Evolutionary conservation across 2,113 vertebrate species (phyloP), one percentile per base, ranked within the genome.

Genomic region (Carettochelys insculpta): DNA sequence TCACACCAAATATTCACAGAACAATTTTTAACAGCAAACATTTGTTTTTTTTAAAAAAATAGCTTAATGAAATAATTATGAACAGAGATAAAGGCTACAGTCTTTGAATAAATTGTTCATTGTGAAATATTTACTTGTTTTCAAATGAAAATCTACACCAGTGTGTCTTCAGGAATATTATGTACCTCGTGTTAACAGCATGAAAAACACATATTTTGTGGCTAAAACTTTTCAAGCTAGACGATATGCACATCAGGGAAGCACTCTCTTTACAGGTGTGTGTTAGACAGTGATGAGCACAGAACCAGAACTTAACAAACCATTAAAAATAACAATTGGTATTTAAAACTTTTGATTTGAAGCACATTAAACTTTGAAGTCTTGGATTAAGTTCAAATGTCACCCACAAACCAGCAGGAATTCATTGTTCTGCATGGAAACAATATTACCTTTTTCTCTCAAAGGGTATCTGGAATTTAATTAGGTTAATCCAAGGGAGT

Each of bases 161-260:
- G 43, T n/a, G 0, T 86, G 11, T 19, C 48, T 86, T 52, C 38
- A 14, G 76, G 41, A 8, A 34, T 31, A 48, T 41, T 43, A 71
- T 31, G n/a, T 7, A n/a, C 41, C 51, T 65, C 58, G 75, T 73
- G 82, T 85, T 73, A 89, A 75, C 88, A 58, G 77, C 84, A 56
- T 80, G 61, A 80, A 61, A 90, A 73, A 48, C 54, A 61, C 14
- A 86, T 78, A 84, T 91, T 93, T 77, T 90, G 83, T 75, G 53
- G 19, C 88, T 89, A 5, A 8, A 58, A 89, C 82, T 95, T 93
- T 91, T 41, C 93, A 34, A 65, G 61, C 61, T 65, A 19, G 38
- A 65, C 31, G 47, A 25, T n/a, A 20, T 68, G 29, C 79, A 41
- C 58, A 65, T 78, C 78, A 84, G 78, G 50, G 84, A 24, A 45